Base-by-base conservation (phyloP, 2,888 invertebrate species). In the Pelosia muscerda region DNA sequence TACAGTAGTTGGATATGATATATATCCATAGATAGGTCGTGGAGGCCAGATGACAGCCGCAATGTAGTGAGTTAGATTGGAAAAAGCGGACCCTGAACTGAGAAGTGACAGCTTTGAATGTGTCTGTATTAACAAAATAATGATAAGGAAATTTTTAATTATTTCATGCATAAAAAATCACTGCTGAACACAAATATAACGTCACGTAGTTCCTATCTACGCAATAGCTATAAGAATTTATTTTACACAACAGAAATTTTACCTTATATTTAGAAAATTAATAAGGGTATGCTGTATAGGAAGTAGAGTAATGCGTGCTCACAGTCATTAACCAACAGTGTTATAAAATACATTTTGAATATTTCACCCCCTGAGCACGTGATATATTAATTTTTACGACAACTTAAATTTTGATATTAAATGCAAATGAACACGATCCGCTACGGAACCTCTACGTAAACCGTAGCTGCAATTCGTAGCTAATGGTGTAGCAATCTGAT, bases 331-430 rank as follows among this genome's bases (percentile, higher is more conserved):
- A 61, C 19, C n/a, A 60, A 55, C 28, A 8, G 59, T 26, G 62
- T 72, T 54, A 69, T 69, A 72, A 77, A 76, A 69, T 66, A 74
- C 65, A 49, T 67, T 66, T 68, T 63, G n/a, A 62, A 63, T 69
- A 65, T 65, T 66, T 66, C 56, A 62, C 57, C 49, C 28, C 38
- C 31, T 25, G 56, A 57, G 57, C 66, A 62, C 62, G 62, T 66
- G 49, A 62, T 11, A 28, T 66, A 62, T 66, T 57, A 62, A 56
- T 66, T 66, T 62, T 66, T 62, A 66, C 23, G 66, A 34, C 49
- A 53, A 66, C 56, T 66, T 66, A 66, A 42, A 42, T 42, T 34
- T 34, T 61, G 25, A 60, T 62, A 56, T 66, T 49, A 61, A 61
- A 57, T 42, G 56, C 31, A 62, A 38, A 56, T 26, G 22, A 38